phyloP scores from a whole-genome alignment of 2,113 vertebrate species.

The Verasper variegatus region DNA sequence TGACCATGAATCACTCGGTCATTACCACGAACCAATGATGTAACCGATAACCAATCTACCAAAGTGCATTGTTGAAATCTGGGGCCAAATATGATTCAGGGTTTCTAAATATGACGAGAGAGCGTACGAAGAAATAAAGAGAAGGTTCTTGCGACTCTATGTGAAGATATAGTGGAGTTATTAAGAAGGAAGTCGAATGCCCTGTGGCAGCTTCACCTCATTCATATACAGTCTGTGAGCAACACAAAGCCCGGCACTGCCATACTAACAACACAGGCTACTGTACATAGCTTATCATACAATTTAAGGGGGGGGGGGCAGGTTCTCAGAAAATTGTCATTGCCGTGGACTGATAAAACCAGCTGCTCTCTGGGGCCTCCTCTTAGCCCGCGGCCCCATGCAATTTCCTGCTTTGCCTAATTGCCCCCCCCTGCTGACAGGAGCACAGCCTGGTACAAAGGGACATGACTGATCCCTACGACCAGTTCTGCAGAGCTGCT shows the following conservation, averaged over 20 bases:
- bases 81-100: conserved; percentile 6
- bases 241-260: too few species aligned
- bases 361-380: too few species aligned
- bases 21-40: conserved; percentile 13
- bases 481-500: too few species aligned
- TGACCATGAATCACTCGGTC: conserved; percentile 28
- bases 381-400: background rate
- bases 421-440: background rate
- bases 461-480: background rate
- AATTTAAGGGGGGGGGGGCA: too few species aligned
- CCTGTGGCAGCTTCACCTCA: too few species aligned
- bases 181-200: background rate
- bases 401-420: background rate
- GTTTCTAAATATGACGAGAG: background rate
- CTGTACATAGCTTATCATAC: too few species aligned
- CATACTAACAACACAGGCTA: too few species aligned
- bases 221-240: too few species aligned
- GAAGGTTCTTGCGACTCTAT: background rate
- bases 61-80: conserved; percentile 38
- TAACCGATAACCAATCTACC: conserved; percentile 39
- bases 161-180: background rate
- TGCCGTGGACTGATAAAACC: too few species aligned
- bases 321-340: too few species aligned
- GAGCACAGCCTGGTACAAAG: too few species aligned
- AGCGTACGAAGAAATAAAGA: background rate